Evolutionary conservation across 92 coral and sea anemone species (phyloP), one percentile per base, ranked within the genome.

Genomic region (Parazoanthus darwini): DNA sequence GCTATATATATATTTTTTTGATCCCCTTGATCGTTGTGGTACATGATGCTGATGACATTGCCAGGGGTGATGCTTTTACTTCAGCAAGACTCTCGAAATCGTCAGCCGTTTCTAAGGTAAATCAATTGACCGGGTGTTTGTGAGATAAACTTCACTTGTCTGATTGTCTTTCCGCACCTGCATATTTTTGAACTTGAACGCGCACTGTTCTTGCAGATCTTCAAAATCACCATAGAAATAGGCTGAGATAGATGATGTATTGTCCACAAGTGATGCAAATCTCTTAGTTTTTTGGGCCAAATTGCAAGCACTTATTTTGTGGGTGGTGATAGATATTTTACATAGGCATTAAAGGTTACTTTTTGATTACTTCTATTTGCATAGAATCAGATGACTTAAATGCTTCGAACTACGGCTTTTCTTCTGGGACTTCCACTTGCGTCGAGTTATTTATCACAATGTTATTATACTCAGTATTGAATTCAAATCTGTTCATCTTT

Each of bases 401-500:
- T 18, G 68, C 37, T 79, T 48, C n/a, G 44, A 48, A 79, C 15
- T 25, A 8, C 22, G 82, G 82, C 16, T 79, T 1, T 79, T 50
- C 67, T 42, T 77, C 26, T 39, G 81, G 13, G 54, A 77, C 46
- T 22, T 77, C 51, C 6, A 77, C 0, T 77, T 39, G 54, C 23
- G 81, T 77, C 23, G 58, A 14, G 81, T 77, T 77, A 8, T 79
- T 50, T 5, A 48, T 79, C 3, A 79, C 82, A 79, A 79, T 79
- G 50, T 79, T 79, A 5, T 79, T 25, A 79, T 79, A 79, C 3
- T 79, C 63, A 11, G 65, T 51, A 54, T 79, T 79, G 82, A 13
- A 79, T 16, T 79, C 38, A 79, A 48, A 79, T 9, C 67, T 48
- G 7, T 79, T 79, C 36, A 79, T 79, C 20, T 79, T 50, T 5